Conservation (phyloP, 2,888 invertebrate species). For the Ariolimax columbianus region DNA sequence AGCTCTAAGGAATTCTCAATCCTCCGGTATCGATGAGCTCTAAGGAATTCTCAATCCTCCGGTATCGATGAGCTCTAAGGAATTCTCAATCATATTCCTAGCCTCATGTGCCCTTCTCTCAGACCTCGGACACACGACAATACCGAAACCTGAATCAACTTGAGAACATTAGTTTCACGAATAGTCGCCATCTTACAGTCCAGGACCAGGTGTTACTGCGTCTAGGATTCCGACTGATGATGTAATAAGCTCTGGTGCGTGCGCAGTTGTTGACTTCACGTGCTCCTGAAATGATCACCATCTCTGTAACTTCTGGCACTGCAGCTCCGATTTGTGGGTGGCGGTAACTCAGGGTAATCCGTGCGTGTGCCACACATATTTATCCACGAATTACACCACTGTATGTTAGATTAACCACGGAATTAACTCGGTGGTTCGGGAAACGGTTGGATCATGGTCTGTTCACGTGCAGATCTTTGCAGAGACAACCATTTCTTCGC, state of each 20-base stretch:
- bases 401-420: conserved; percentile 15
- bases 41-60: too few relatives aligned
- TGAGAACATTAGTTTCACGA: too few relatives aligned
- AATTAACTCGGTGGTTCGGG: not conserved
- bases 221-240: too few relatives aligned
- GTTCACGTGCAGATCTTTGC: conserved; percentile 1
- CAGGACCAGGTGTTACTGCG: too few relatives aligned
- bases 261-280: not conserved
- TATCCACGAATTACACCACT: conserved; percentile 20
- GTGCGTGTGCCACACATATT: conserved; percentile 12
- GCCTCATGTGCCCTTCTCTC: too few relatives aligned
- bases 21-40: too few relatives aligned
- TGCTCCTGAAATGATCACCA: not conserved
- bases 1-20: too few relatives aligned
- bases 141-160: too few relatives aligned
- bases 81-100: too few relatives aligned
- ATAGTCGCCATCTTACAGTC: too few relatives aligned
- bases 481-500: not conserved
- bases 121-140: too few relatives aligned
- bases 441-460: not conserved
- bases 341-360: not conserved
- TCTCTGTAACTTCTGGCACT: not conserved
- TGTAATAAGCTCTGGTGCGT: not conserved
- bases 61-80: too few relatives aligned
- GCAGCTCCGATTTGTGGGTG: not conserved